Base-by-base conservation (phyloP, 2,888 invertebrate species). In the Campoletis raptor region DNA sequence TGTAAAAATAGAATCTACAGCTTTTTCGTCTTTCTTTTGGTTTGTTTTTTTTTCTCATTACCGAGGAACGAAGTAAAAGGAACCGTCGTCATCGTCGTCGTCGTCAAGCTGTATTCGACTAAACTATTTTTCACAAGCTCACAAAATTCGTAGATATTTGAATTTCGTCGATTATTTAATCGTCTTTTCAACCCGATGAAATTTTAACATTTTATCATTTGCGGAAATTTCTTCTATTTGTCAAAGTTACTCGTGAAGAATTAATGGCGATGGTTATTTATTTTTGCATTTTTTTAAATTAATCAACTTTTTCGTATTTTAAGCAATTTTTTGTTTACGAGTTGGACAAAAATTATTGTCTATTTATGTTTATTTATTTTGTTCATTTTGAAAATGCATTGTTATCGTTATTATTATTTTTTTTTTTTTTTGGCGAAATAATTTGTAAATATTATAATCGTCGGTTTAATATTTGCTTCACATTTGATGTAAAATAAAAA, bases 1-100 rank as follows among this genome's bases (percentile, higher is more conserved):
- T 92, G 91, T 87, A 91, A 92, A 92, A 92, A 92, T 92, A 92
- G 88, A 90, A 90, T 90, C 87, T 89, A 89, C 85, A 76, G 81
- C 86, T 89, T 89, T 88, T 83, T 85, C 30, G 64, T 45, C 40
- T 45, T 80, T 77, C 45, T 45, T 54, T 40, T 83, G 45, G 48
- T 83, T 80, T 54, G 61, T 61, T 81, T 80, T 79, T 61, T 81
- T 80, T 79, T 54, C n/a, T 64, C 40, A 81, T 79, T 79, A 79
- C 66, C 79, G 87, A 92, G 91, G 90, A 92, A 92, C 92, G 89
- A 91, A 81, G 61, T 76, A 70, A 83, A 90, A 91, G 92, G 91
- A 89, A 91, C 90, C 88, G 83, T 83, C 90, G 85, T 86, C 85
- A 15, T 61, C 54, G 54, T 54, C 61, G 30, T n/a, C 15, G 30